phyloP scores from a whole-genome alignment of 2,113 vertebrate species.

The Eidolon helvum region DNA sequence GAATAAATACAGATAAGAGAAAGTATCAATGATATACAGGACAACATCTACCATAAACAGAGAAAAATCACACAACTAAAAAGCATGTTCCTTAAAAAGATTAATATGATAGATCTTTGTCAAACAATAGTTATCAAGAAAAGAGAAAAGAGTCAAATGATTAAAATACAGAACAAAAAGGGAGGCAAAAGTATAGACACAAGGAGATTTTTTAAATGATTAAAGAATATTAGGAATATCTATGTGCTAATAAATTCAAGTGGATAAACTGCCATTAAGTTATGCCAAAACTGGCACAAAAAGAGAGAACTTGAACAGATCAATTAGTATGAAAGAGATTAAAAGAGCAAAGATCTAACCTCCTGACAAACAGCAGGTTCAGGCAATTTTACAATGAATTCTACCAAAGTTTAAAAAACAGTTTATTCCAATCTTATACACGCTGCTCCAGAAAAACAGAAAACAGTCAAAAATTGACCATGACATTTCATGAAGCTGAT shows the following conservation, averaged over 20 bases:
- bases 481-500: neutral
- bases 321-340: neutral
- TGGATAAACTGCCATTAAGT: conserved; percentile 16
- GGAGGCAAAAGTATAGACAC: neutral
- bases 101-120: neutral
- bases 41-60: neutral
- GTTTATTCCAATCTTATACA: conserved; percentile 40
- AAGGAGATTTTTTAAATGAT: neutral
- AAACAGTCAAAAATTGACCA: neutral
- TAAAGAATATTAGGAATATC: neutral
- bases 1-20: neutral
- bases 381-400: conserved; percentile 6
- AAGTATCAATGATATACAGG: neutral
- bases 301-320: neutral
- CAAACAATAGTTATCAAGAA: conserved; percentile 1
- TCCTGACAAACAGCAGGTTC: conserved; percentile 35
- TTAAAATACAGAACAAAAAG: conserved; percentile 44
- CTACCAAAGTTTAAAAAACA: conserved; percentile 40
- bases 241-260: neutral
- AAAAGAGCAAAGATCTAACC: neutral
- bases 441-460: conserved; percentile 21
- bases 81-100: neutral
- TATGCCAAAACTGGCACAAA: conserved; percentile 19
- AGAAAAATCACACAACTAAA: conserved; percentile 21
- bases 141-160: neutral